Conservation (phyloP, 2,797 vertebrate genomes). For the Nothura maculosa region DNA sequence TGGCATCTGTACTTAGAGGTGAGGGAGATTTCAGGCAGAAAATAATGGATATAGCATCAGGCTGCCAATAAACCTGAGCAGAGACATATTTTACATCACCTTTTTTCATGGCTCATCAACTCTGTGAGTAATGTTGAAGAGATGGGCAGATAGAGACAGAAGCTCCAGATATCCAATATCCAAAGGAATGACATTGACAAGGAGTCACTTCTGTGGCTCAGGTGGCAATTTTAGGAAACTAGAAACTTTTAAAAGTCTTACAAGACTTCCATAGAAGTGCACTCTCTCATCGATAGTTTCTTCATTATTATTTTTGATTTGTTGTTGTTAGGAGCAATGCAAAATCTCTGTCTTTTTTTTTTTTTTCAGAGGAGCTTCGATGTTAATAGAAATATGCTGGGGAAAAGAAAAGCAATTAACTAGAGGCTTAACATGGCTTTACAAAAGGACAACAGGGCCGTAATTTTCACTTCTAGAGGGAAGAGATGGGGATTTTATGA, state of each 20-base stretch:
- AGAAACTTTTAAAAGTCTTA: not conserved
- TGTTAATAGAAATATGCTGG: not conserved
- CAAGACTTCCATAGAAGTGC: not conserved
- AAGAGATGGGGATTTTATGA: not conserved
- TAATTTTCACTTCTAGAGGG: not conserved
- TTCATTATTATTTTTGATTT: not conserved
- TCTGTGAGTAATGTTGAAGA: not conserved
- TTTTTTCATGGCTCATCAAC: not conserved
- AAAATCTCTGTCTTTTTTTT: not conserved
- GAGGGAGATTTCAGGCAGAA: not conserved
- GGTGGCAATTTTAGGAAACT: not conserved
- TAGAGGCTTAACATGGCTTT: not conserved
- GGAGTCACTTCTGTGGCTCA: not conserved
- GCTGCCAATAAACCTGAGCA: not conserved
- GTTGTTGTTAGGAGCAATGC: not conserved
- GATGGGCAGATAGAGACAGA: not conserved
- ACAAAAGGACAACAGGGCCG: not conserved
- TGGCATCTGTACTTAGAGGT: rapidly evolving
- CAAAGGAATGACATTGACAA: not conserved
- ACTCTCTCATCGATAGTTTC: not conserved
- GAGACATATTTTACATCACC: not conserved
- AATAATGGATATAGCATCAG: not conserved
- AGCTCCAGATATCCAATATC: not conserved
- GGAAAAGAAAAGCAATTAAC: not conserved
- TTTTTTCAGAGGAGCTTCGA: not conserved